Evolutionary conservation across 2,113 vertebrate species (phyloP), one percentile per base, ranked within the genome.

Genomic region (Stigmatopora nigra): DNA sequence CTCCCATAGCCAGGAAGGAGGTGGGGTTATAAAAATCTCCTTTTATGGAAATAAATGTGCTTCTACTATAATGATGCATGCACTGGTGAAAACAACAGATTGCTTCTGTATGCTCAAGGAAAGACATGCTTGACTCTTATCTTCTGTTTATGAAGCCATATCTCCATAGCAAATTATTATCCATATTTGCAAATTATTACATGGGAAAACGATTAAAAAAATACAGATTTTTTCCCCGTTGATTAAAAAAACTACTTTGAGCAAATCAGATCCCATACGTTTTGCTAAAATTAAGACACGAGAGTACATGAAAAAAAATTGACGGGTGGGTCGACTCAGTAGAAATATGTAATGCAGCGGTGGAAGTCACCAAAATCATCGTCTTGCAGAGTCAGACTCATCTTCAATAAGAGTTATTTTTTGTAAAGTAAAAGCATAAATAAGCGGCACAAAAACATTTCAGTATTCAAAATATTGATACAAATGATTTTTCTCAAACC

Each of bases 11-110:
- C 19, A 72, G 58, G 59, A 70, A 72, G 58, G 59, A 70, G 75
- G 71, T 22, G 22, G 53, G 35, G 19, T 62, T 41, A 38, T 36
- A 25, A 41, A 49, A 12, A 49, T 75, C 76, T 64, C 88, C 88
- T 86, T 88, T 81, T 85, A 88, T 86, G 88, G 88, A 78, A 78
- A 83, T 75, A 74, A 80, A 86, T 86, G 80, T 76, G 38, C 58
- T 82, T 71, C 56, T 52, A 10, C 45, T n/a, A 52, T 65, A 48
- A 57, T 83, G 82, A 79, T 76, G 72, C 57, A 76, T 15, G 41
- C 19, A 15, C 31, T 4, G 66, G 20, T 68, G 81, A 72, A 82
- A 68, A 76, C 52, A n/a, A 56, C 58, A 69, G 67, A 72, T 20
- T 61, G 36, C 71, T 59, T 22, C 65, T 69, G 64, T 20, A 14